Evolutionary conservation across 2,888 invertebrate genomes (phyloP).

Genomic region (Odiellus spinosus): DNA sequence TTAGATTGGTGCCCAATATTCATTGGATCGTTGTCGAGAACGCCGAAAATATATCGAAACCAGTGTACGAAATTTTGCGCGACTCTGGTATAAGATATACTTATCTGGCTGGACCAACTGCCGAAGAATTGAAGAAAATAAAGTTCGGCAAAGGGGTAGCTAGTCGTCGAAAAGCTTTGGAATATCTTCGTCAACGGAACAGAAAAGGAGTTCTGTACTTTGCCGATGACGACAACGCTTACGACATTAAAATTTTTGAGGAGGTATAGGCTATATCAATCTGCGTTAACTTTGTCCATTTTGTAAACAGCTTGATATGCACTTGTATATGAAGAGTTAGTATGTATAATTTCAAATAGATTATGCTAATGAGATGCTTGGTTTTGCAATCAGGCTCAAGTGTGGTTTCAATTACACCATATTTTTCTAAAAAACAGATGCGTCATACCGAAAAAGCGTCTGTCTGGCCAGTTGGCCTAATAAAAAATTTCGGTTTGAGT

Average conservation of each 20-base stretch:
- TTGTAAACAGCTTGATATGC: no score
- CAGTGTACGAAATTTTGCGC: slow-evolving; percentile 55
- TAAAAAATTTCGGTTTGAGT: slow-evolving; percentile 50
- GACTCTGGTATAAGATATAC: slow-evolving; percentile 50
- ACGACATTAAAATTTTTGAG: slow-evolving; percentile 50
- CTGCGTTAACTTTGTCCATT: no score
- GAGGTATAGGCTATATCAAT: slow-evolving; percentile 36
- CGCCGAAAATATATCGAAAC: slow-evolving; percentile 45
- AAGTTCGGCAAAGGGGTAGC: slow-evolving; percentile 39
- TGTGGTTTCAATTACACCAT: no score
- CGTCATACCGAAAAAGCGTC: slow-evolving; percentile 51
- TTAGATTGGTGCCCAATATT: slow-evolving; percentile 52
- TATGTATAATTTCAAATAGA: no score
- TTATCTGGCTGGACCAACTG: slow-evolving; percentile 47
- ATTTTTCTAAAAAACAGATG: slow-evolving; percentile 33
- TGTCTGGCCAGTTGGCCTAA: slow-evolving; percentile 68
- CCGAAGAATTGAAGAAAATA: slow-evolving; percentile 32
- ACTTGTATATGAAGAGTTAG: no score
- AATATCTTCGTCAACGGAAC: slow-evolving; percentile 42
- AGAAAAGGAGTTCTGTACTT: slow-evolving; percentile 38
- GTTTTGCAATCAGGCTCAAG: no score
- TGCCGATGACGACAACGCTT: slow-evolving; percentile 33
- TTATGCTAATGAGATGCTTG: no score
- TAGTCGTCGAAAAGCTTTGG: slow-evolving; percentile 49
- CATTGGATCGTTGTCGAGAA: slow-evolving; percentile 90